Percentiles rank a stretch among this genome's conserved stretches.
phyloP scores from a whole-genome alignment of 2,113 vertebrate genomes.

The Tragelaphus imberbis region DNA sequence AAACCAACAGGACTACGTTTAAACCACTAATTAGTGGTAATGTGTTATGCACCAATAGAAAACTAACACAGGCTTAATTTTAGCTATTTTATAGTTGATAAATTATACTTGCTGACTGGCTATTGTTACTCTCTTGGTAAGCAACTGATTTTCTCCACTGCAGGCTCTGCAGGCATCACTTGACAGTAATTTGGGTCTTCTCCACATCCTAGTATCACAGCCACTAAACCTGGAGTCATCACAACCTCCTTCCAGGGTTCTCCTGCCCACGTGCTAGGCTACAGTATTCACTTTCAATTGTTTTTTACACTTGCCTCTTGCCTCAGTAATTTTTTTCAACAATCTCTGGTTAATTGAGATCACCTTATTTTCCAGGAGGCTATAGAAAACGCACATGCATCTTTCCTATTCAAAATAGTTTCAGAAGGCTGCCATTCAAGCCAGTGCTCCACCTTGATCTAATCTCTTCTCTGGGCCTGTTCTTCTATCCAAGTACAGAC shows the following conservation, averaged over 20 bases:
- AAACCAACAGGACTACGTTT: rapidly evolving
- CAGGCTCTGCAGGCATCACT: neutral
- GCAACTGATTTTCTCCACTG: neutral
- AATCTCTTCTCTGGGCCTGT: neutral
- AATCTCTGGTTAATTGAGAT: neutral
- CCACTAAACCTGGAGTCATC: neutral
- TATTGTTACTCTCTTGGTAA: neutral
- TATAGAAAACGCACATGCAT: neutral
- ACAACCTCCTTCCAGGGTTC: neutral
- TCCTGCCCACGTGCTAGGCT: neutral
- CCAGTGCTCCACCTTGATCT: neutral
- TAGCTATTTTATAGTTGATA: neutral
- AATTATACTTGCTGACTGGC: neutral
- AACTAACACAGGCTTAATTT: neutral
- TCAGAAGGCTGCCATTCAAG: neutral
- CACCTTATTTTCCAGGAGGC: neutral
- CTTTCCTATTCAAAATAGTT: neutral
- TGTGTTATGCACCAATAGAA: neutral
- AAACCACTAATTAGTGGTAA: neutral
- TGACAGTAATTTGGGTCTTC: neutral
- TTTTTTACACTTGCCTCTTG: neutral
- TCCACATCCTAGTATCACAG: neutral
- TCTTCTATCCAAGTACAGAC: neutral
- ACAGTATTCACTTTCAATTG: neutral
- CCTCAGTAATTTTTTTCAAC: neutral